These are phyloP conservation scores for Ridgeia piscesae DNA, from an alignment of 1,140 invertebrate species.

Conservation along the genomic window DNA sequence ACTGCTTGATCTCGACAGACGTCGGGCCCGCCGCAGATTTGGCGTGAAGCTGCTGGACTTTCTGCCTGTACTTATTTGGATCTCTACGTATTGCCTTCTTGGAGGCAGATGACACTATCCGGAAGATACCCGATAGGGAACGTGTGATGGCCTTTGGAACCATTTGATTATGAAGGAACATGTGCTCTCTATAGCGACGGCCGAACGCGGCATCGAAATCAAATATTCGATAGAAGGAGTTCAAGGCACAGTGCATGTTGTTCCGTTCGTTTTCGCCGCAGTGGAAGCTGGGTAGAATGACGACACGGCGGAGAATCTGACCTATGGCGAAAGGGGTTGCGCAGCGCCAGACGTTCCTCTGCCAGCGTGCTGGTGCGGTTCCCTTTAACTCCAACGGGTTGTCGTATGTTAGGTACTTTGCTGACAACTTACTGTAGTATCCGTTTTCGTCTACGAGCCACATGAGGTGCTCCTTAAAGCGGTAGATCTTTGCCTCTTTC, in stretches of 20 bases:
- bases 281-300: conserved; percentile 29
- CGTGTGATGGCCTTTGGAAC: background rate
- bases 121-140: background rate
- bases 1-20: background rate
- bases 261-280: background rate
- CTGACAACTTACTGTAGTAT: conserved; percentile 19
- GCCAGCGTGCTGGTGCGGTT: background rate
- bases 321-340: conserved; percentile 22
- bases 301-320: conserved; percentile 18
- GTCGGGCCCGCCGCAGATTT: background rate
- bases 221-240: conserved; percentile 23
- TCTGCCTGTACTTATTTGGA: background rate
- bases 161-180: conserved; percentile 21
- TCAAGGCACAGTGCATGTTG: conserved; percentile 20
- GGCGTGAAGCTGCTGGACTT: background rate
- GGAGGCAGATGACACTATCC: background rate
- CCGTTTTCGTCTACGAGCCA: conserved; percentile 26
- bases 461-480: conserved; percentile 21
- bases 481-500: conserved; percentile 29
- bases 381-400: conserved; percentile 7
- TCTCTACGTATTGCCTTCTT: background rate
- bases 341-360: conserved; percentile 22
- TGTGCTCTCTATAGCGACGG: conserved; percentile 24
- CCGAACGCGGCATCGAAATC: conserved; percentile 21
- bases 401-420: conserved; percentile 24